Conservation (phyloP, 2,797 vertebrate species). For the Falco novaeseelandiae region DNA sequence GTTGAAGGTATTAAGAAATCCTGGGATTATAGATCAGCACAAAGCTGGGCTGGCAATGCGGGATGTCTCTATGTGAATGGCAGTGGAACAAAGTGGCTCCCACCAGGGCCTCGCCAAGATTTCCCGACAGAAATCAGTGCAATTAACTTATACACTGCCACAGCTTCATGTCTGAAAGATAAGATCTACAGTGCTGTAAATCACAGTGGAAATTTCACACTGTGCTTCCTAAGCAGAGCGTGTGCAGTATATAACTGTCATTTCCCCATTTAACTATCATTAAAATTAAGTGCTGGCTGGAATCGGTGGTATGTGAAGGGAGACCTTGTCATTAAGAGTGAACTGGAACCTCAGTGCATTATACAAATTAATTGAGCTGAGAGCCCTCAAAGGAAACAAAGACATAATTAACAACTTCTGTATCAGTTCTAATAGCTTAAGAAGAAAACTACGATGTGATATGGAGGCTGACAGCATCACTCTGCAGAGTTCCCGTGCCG, state of each 20-base stretch:
- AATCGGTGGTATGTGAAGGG: not conserved
- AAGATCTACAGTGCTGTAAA: not conserved
- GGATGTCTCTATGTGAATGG: not conserved
- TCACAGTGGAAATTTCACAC: not conserved
- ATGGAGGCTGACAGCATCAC: rapidly evolving
- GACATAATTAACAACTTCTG: not conserved
- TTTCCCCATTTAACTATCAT: not conserved
- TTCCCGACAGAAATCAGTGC: not conserved
- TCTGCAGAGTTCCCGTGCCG: not conserved
- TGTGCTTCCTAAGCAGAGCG: not conserved
- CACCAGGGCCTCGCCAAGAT: not conserved
- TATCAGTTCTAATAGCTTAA: constrained; percentile 2
- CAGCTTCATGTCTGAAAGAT: not conserved
- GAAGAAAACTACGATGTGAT: not conserved
- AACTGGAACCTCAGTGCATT: constrained; percentile 24
- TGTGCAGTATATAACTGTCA: not conserved
- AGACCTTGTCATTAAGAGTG: constrained; percentile 18
- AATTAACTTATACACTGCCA: not conserved
- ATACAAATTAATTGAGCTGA: constrained; percentile 23
- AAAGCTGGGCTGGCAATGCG: not conserved
- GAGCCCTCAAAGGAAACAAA: constrained; percentile 36
- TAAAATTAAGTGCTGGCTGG: not conserved
- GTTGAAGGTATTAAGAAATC: not conserved
- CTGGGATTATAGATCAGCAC: not conserved
- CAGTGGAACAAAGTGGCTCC: not conserved